Evolutionary conservation across 1,140 invertebrate genomes (phyloP), one percentile per base, ranked within the genome.

Genomic region (Sarcophaga peregrina): DNA sequence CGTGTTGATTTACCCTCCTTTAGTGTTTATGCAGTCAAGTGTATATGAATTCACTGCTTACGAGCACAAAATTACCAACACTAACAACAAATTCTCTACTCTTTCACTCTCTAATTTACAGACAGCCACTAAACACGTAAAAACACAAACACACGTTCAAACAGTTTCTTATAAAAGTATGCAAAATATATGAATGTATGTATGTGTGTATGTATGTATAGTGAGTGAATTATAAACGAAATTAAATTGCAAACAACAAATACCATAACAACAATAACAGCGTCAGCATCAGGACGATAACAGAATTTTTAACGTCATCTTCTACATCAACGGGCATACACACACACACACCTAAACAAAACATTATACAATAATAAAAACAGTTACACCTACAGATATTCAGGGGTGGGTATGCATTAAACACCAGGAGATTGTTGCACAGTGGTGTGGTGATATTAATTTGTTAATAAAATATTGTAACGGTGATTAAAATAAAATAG

Each of bases 191-290:
- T 37, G 25, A 2, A 37, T 37, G 25, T n/a, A 58, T 13, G n/a
- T n/a, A n/a, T n/a, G n/a, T n/a, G n/a, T n/a, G n/a, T n/a, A n/a
- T 37, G 25, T 37, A 37, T 37, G 25, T n/a, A 58, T 13, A 58
- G 54, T 58, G n/a, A 58, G 50, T 50, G 25, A 78, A 78, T 78
- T 78, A 78, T 78, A 78, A 78, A 78, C 75, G 50, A 78, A 47
- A 78, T 78, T 78, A 52, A 78, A 78, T 78, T 52, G 75, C 75
- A 78, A 78, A 50, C 48, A 50, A 25, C 75, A 78, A 78, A 78
- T 78, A 52, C 48, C 74, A 76, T 46, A 8, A 48, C 20, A 58
- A 58, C 5, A 74, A 74, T 15, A 74, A 10, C 73, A 45, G 0
- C 7, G 15, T 10, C 46, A 48, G 45, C 6, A 48, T 47, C 75